phyloP scores from a whole-genome alignment of 1,140 invertebrate genomes.

The Bursaphelenchus mucronatus region DNA sequence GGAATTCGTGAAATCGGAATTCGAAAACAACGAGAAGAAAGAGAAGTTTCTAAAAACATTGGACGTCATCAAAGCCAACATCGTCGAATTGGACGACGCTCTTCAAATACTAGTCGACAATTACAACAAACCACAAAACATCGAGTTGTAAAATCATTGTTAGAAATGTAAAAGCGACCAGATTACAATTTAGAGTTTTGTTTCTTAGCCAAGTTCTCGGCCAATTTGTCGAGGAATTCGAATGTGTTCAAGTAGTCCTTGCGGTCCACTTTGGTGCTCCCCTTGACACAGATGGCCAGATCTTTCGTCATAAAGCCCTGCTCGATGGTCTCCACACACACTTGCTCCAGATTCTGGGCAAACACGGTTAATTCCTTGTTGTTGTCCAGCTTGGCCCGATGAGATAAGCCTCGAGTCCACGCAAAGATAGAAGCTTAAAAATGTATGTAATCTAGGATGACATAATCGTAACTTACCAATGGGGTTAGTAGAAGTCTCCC shows the following conservation, averaged over 20 bases:
- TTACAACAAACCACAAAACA: neutral
- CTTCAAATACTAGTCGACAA: constrained; percentile 5
- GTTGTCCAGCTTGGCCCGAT: constrained; percentile 84
- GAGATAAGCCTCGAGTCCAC: constrained; percentile 84
- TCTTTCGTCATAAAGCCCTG: constrained; percentile 91
- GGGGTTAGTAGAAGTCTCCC: constrained; percentile 94
- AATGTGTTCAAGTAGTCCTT: constrained; percentile 93
- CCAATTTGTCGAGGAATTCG: constrained; percentile 90
- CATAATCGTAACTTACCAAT: constrained; percentile 67
- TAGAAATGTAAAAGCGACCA: neutral
- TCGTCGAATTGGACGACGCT: constrained; percentile 6
- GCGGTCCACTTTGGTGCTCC: constrained; percentile 69
- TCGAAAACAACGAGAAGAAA: neutral
- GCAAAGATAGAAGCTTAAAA: constrained; percentile 85
- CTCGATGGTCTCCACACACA: constrained; percentile 89
- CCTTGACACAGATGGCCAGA: constrained; percentile 93
- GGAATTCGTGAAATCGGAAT: neutral
- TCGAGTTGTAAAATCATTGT: constrained; percentile 1
- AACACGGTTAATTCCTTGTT: constrained; percentile 73
- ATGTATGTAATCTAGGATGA: constrained; percentile 11
- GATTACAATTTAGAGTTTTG: constrained; percentile 27
- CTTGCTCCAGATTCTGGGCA: constrained; percentile 66
- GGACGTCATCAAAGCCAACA: constrained; percentile 9
- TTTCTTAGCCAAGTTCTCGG: constrained; percentile 80
- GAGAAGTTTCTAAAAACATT: constrained; percentile 12